A percentile compares a stretch with the other conserved stretches of the same genome.
phyloP scores from a whole-genome alignment of 2,888 invertebrate genomes.

The Erebia palarica region DNA sequence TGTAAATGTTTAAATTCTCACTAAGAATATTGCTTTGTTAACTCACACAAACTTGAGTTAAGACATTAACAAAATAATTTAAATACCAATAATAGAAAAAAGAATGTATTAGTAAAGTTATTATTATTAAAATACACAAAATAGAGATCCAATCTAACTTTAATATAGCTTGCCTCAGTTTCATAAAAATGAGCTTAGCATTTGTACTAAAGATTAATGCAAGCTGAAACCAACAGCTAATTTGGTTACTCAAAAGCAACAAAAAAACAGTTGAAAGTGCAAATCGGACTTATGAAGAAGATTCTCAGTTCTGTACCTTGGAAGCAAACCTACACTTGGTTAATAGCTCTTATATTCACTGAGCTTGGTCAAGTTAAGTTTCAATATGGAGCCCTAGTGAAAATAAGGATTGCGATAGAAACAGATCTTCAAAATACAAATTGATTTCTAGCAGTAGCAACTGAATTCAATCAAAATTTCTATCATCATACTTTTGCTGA shows the following conservation, averaged over 20 bases:
- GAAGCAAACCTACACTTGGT: no score
- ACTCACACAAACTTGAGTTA: no score
- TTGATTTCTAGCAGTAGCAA: background rate
- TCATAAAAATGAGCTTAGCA: background rate
- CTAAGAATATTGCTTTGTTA: background rate
- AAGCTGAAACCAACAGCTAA: background rate
- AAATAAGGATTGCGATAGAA: no score
- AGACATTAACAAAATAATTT: background rate
- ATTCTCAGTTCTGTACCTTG: no score
- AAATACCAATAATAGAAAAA: background rate
- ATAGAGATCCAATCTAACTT: constrained; percentile 4
- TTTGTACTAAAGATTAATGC: background rate
- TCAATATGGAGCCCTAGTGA: no score
- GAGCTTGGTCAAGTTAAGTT: no score
- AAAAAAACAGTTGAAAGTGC: background rate
- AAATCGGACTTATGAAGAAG: no score
- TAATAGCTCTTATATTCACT: no score
- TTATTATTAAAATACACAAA: background rate
- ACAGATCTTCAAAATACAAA: background rate
- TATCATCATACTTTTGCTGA: constrained; percentile 51
- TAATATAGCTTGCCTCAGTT: background rate
- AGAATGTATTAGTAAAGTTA: background rate
- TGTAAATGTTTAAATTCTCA: background rate
- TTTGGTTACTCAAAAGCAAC: background rate
- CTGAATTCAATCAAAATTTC: constrained; percentile 60